A percentile compares a stretch with the other conserved stretches of the same genome.
Conservation (phyloP, 2,113 vertebrate genomes). For the Chloropsis cyanopogon region DNA sequence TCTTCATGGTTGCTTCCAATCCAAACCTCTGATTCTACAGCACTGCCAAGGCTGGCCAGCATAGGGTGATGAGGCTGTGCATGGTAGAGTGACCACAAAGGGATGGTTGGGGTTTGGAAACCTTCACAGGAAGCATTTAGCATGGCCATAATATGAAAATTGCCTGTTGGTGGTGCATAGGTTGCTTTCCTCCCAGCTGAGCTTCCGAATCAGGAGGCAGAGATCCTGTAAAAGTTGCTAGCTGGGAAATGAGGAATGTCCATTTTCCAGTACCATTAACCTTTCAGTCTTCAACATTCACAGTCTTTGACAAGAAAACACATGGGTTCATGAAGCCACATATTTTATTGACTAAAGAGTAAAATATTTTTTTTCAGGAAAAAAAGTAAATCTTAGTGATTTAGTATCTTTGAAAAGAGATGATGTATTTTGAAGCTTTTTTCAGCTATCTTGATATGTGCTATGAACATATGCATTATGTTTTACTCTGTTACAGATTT, state of each 20-base stretch:
- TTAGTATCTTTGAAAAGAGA: slow-evolving; percentile 40
- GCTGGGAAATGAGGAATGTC: not conserved
- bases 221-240: not conserved
- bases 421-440: slow-evolving; percentile 70
- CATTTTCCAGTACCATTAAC: not conserved
- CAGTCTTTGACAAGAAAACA: not conserved
- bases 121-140: not conserved
- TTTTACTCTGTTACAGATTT: slow-evolving; percentile 61
- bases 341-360: slow-evolving; percentile 66
- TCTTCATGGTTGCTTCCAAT: not conserved
- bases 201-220: not conserved
- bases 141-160: not conserved
- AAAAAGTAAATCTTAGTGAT: slow-evolving; percentile 12
- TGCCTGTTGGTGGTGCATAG: not conserved
- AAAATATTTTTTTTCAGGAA: slow-evolving; percentile 69
- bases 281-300: slow-evolving; percentile 20
- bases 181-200: not conserved
- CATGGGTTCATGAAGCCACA: not conserved
- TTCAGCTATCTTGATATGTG: slow-evolving; percentile 57
- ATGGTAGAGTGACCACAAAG: not conserved
- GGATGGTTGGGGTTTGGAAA: not conserved
- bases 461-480: slow-evolving; percentile 49
- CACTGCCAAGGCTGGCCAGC: not conserved
- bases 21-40: not conserved
- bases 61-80: not conserved